A percentile compares a stretch with the other conserved stretches of the same genome.
phyloP scores from a whole-genome alignment of 1,140 invertebrate species.

The Phortica variegata region DNA sequence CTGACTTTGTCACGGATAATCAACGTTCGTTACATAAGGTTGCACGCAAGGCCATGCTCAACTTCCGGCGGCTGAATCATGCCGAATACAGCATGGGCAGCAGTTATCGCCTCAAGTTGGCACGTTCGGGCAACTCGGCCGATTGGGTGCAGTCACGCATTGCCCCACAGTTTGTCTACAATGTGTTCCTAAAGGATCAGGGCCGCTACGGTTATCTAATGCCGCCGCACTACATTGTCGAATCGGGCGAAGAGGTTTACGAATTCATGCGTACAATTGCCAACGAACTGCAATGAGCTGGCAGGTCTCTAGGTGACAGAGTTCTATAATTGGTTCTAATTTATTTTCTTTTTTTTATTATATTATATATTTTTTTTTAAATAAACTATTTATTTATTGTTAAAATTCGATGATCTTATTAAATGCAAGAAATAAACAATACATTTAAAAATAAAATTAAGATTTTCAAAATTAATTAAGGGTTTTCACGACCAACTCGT shows the following conservation, averaged over 20 bases:
- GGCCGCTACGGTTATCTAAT: conserved; percentile 77
- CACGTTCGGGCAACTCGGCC: conserved; percentile 62
- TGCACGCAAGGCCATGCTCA: conserved; percentile 33
- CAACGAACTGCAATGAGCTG: conserved; percentile 33
- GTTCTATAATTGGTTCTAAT: neutral
- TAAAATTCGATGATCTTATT: too few relatives aligned
- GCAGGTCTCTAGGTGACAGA: neutral
- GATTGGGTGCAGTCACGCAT: conserved; percentile 71
- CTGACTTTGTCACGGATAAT: conserved; percentile 42
- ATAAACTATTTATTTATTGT: too few relatives aligned
- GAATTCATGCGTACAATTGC: conserved; percentile 72
- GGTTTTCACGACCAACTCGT: too few relatives aligned
- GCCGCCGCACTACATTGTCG: conserved; percentile 72
- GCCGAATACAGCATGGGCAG: conserved; percentile 46
- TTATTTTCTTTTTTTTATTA: conserved; percentile 17
- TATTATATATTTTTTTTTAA: conserved; percentile 10
- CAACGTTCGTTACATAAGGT: conserved; percentile 28
- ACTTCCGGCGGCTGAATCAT: conserved; percentile 38
- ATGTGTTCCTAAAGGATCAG: conserved; percentile 78
- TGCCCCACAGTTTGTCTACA: conserved; percentile 72
- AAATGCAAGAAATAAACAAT: too few relatives aligned
- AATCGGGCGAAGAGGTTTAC: conserved; percentile 78
- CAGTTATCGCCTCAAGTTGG: conserved; percentile 44
- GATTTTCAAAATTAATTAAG: too few relatives aligned
- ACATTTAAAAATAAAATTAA: too few relatives aligned